These are phyloP conservation scores for Acromyrmex echinatior DNA, from an alignment of 1,140 invertebrate genomes.

Conservation along the genomic window DNA sequence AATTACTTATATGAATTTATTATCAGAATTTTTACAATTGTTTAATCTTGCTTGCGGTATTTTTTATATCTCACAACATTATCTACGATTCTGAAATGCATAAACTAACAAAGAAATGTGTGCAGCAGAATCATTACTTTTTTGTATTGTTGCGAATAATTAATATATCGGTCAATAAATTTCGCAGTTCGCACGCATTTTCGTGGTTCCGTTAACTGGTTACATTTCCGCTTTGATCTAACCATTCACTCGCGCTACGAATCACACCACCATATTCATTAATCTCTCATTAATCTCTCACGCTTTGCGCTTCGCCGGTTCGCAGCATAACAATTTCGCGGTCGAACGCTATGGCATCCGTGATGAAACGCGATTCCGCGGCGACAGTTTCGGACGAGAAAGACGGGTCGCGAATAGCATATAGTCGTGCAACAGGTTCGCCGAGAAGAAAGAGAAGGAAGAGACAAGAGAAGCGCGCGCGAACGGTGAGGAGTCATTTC, in stretches of 20 bases:
- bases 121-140: neutral
- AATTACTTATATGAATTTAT: too few species aligned
- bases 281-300: constrained; percentile 61
- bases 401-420: constrained; percentile 3
- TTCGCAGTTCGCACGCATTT: constrained; percentile 19
- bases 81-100: constrained; percentile 13
- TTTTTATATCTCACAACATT: neutral
- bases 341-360: constrained; percentile 43
- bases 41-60: neutral
- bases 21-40: neutral
- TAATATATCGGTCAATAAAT: constrained; percentile 49
- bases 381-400: constrained; percentile 10
- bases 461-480: constrained; percentile 12
- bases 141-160: constrained; percentile 34
- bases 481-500: constrained; percentile 57
- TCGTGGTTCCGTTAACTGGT: constrained; percentile 35
- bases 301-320: constrained; percentile 33
- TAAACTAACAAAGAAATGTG: neutral
- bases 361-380: constrained; percentile 47
- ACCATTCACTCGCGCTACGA: neutral
- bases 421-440: constrained; percentile 67
- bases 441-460: constrained; percentile 53
- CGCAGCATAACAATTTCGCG: constrained; percentile 31
- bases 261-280: constrained; percentile 43
- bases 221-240: constrained; percentile 36